Evolutionary conservation across 2,113 vertebrate genomes (phyloP), one percentile per base, ranked within the genome.

Genomic region (Grus americana): DNA sequence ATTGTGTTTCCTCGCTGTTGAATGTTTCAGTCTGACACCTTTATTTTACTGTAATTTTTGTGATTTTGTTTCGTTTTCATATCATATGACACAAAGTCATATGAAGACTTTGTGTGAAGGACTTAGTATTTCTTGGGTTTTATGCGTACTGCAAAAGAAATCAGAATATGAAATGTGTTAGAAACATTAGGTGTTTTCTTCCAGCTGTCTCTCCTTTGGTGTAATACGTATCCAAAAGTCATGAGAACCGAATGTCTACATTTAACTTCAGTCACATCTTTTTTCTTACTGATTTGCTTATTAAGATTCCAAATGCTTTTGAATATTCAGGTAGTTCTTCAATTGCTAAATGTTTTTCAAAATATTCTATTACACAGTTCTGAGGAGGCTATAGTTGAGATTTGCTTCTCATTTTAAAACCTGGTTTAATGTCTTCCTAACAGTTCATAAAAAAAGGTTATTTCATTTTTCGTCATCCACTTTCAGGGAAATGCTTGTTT

Each of bases 141-240:
- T 86, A 30, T 87, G n/a, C 65, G 55, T 71, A 74, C 96, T 98
- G 96, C 89, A 95, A 92, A 97, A 97, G 93, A 95, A 98, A 97
- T 98, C 93, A 97, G 97, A 96, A 90, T 82, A 79, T 97, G 95
- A 97, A 98, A 97, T 98, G 91, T 98, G 98, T 98, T 98, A 97
- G 98, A 98, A 97, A 88, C 98, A 98, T 98, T 98, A 98, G 96
- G 97, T 96, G 87, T 95, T 92, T 94, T 74, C 49, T 93, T 91
- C 73, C 90, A 95, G 3, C 72, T 75, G 20, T 71, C 79, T 92
- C 86, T 96, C 98, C 93, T 97, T 96, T 92, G 61, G 88, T 91
- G 80, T 18, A 94, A 94, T 98, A 98, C 95, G 88, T 98, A 95
- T 98, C 98, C 94, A 95, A 97, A 87, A 97, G 97, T 97, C 97